Evolutionary conservation across 1,140 invertebrate genomes (phyloP).

Genomic region (Meloidogyne floridensis): DNA sequence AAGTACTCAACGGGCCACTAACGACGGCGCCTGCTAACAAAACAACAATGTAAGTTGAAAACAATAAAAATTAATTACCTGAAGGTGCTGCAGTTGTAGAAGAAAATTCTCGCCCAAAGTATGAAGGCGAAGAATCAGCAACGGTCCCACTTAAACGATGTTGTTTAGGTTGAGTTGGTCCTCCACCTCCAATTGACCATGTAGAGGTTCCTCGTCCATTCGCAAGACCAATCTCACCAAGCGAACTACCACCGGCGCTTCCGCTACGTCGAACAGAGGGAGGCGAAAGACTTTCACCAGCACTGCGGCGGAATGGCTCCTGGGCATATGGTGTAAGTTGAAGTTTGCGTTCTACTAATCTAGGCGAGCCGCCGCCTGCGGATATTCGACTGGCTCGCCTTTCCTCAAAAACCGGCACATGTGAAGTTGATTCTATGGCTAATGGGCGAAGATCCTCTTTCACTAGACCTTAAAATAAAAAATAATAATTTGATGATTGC

Average conservation of each 20-base stretch:
- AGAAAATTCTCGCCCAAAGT: constrained; percentile 1
- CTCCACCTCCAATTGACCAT: background rate
- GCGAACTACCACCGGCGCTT: constrained; percentile 33
- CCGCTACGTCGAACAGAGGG: constrained; percentile 11
- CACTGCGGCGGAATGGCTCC: constrained; percentile 33
- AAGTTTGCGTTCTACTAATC: constrained; percentile 59
- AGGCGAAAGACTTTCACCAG: background rate
- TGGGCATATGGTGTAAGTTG: constrained; percentile 61
- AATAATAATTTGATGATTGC: background rate
- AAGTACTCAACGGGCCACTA: constrained; percentile 32
- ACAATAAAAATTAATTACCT: background rate
- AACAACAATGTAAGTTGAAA: background rate
- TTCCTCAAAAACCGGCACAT: constrained; percentile 13
- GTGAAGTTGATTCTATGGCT: constrained; percentile 73
- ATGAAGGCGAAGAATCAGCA: background rate
- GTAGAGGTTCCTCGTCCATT: constrained; percentile 1
- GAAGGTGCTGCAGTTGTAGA: constrained; percentile 1
- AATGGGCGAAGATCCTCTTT: constrained; percentile 75
- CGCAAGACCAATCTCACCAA: background rate
- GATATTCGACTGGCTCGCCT: constrained; percentile 18
- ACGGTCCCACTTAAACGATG: background rate
- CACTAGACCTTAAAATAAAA: constrained; percentile 59
- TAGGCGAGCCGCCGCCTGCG: constrained; percentile 25
- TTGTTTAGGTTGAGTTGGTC: constrained; percentile 1
- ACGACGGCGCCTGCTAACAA: constrained; percentile 34